These are phyloP conservation scores for Ichneumoninae sp. DNA, from an alignment of 2,888 invertebrate genomes.

Conservation along the genomic window DNA sequence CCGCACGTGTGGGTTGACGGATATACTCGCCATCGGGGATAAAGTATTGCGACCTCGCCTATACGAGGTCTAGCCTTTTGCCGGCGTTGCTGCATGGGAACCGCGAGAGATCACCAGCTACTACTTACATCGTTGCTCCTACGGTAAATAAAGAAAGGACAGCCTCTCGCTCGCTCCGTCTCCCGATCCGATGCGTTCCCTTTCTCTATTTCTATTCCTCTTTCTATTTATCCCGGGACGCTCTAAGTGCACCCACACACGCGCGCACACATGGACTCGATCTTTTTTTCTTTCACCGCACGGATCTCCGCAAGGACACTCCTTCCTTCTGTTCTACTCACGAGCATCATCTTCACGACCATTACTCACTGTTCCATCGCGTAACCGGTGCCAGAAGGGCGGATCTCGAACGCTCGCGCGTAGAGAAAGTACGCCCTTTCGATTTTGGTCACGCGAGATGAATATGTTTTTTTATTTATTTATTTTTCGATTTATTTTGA, in stretches of 20 bases:
- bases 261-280: neutral
- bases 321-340: constrained; percentile 12
- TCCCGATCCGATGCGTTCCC: constrained; percentile 50
- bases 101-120: constrained; percentile 30
- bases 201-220: constrained; percentile 50
- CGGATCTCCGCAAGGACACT: constrained; percentile 36
- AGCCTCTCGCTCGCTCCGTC: neutral
- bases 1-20: constrained; percentile 60
- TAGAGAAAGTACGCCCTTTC: neutral
- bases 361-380: neutral
- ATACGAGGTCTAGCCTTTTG: constrained; percentile 42
- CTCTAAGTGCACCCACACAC: constrained; percentile 24
- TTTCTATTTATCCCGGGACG: constrained; percentile 37
- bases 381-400: neutral
- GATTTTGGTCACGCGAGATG: neutral
- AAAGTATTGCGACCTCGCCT: constrained; percentile 54
- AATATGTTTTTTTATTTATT: neutral
- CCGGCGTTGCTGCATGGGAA: constrained; percentile 47
- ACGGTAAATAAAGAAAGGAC: constrained; percentile 52
- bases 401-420: neutral
- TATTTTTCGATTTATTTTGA: neutral
- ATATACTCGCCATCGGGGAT: constrained; percentile 51
- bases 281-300: constrained; percentile 15
- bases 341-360: neutral
- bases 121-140: constrained; percentile 25